These are phyloP conservation scores for Lucilia sericata DNA, from an alignment of 1,140 invertebrate species.

Conservation along the genomic window DNA sequence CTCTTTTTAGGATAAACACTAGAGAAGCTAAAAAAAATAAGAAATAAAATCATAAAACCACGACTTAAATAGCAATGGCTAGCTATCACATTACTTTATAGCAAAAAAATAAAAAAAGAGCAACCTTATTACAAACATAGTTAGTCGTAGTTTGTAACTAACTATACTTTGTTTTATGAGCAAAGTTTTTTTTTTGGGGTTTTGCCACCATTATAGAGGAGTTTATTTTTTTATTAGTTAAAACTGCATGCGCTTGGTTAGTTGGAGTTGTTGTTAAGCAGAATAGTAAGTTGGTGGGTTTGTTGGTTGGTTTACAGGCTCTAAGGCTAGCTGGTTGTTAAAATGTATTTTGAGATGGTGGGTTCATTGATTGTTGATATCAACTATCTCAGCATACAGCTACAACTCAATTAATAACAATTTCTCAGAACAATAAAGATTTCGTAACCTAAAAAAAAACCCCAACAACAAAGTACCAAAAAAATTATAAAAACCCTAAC, in stretches of 20 bases:
- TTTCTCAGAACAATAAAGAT: constrained; percentile 61
- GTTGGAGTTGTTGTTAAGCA: not conserved
- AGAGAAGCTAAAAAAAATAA: constrained; percentile 12
- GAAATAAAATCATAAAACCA: constrained; percentile 44
- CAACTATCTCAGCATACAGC: constrained; percentile 31
- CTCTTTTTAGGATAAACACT: not conserved
- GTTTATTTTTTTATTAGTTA: not conserved
- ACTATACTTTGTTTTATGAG: constrained; percentile 37
- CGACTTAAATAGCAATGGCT: constrained; percentile 35
- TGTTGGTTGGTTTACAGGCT: not conserved
- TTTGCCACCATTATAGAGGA: constrained; percentile 33
- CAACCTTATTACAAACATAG: constrained; percentile 13
- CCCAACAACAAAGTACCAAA: not conserved
- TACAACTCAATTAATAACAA: constrained; percentile 66
- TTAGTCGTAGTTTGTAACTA: not conserved
- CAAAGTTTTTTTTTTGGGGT: not conserved
- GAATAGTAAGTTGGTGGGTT: not conserved
- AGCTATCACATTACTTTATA: constrained; percentile 19
- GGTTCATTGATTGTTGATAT: constrained; percentile 42
- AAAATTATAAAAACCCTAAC: constrained; percentile 15
- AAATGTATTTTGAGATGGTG: constrained; percentile 27
- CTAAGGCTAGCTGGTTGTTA: not conserved
- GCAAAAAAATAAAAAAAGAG: not conserved
- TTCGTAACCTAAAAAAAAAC: constrained; percentile 34
- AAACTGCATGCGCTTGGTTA: not conserved